Evolutionary conservation across 2,888 invertebrate genomes (phyloP).

Genomic region (Heliconius sara): DNA sequence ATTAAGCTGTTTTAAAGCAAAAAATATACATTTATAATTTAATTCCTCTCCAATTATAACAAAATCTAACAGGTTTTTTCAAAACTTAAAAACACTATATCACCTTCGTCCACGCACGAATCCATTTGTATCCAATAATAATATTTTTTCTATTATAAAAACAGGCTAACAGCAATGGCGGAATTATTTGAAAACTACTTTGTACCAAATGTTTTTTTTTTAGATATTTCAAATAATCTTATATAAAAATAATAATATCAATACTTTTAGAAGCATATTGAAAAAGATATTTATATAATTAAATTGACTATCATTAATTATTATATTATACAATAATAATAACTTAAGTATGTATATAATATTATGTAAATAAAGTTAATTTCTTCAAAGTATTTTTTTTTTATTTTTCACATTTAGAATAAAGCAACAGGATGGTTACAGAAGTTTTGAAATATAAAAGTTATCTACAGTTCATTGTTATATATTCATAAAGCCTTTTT

Average conservation of each 20-base stretch:
- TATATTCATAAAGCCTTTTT: neutral
- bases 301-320: neutral
- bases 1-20: too few species aligned
- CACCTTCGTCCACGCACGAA: neutral
- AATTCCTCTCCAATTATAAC: too few species aligned
- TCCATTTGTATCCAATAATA: neutral
- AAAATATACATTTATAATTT: too few species aligned
- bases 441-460: neutral
- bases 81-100: neutral
- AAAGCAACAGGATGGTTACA: neutral
- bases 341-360: neutral
- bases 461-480: neutral
- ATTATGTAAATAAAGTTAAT: neutral
- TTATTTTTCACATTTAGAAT: neutral
- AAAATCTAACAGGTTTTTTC: neutral
- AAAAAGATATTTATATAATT: neutral
- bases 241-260: neutral
- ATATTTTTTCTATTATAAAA: slow-evolving; percentile 3
- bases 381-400: neutral
- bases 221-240: neutral
- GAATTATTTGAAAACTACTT: neutral
- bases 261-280: neutral
- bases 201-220: slow-evolving; percentile 5
- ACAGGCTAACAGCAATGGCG: slow-evolving; percentile 4
- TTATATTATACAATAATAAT: neutral